Conservation (phyloP, 2,797 vertebrate species). For the Anguilla anguilla region DNA sequence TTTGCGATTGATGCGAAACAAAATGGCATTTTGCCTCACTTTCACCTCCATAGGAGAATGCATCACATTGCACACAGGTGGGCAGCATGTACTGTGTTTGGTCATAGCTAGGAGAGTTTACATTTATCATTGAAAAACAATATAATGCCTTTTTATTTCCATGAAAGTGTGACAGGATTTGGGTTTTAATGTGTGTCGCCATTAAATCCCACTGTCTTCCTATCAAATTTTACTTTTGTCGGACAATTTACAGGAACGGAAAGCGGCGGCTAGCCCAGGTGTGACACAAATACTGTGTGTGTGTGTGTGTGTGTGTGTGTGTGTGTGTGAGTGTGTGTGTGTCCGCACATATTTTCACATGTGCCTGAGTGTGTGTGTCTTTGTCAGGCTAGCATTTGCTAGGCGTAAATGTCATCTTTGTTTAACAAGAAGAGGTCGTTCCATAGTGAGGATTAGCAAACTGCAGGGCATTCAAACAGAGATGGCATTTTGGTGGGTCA, state of each 20-base stretch:
- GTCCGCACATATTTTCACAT: background rate
- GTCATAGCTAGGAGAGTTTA: background rate
- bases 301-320: background rate
- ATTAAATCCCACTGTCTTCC: background rate
- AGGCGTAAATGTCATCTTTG: constrained; percentile 27
- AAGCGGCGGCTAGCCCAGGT: background rate
- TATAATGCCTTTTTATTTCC: background rate
- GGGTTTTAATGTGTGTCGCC: background rate
- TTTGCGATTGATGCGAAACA: background rate
- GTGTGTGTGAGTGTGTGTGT: background rate
- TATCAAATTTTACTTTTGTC: background rate
- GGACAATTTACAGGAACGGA: background rate
- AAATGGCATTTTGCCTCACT: background rate
- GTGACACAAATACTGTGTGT: background rate
- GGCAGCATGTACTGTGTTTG: background rate
- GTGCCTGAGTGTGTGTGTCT: background rate
- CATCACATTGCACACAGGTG: background rate
- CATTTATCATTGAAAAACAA: background rate
- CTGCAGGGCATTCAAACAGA: background rate
- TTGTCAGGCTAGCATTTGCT: background rate
- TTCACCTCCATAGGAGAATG: background rate
- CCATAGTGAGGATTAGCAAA: background rate
- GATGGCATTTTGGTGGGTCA: constrained; percentile 17
- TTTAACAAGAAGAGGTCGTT: constrained; percentile 30
- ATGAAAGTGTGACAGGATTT: background rate